Evolutionary conservation across 2,113 vertebrate genomes (phyloP), one percentile per base, ranked within the genome.

Genomic region (Dicerorhinus sumatrensis): DNA sequence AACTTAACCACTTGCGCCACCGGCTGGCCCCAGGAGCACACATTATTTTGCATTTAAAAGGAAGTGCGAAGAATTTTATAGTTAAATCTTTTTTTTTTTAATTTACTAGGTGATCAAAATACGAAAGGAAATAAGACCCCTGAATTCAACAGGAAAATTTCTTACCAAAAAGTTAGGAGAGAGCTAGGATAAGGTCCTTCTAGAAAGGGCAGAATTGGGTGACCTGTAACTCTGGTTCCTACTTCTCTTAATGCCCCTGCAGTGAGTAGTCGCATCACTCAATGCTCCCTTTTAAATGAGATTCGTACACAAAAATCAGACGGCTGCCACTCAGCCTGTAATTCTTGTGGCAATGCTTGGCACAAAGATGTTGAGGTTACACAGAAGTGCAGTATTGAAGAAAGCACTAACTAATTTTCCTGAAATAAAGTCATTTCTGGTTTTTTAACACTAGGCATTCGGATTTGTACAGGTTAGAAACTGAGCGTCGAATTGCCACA

Each of bases 341-440:
- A 72, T 69, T 39, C 16, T 46, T 29, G 48, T 62, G 70, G 89
- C 39, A 13, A 5, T n/a, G 39, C 16, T 48, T 46, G 62, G 69
- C 23, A 2, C 73, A 39, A 29, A 79, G 51, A 86, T 12, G 14
- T 51, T 46, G 17, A 73, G 42, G 23, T 85, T 75, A 31, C 27
- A 1, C 33, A 73, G 48, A 72, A 70, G 79, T 17, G 8, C 29
- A 11, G 20, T 21, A 8, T 23, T 62, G n/a, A 63, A 76, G 60
- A 83, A 90, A 82, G 58, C 87, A 48, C 12, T 46, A 8, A 27
- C 31, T 42, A 0, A 31, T 73, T 82, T 89, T 80, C 27, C 54
- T 76, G 80, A 93, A 89, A 62, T 65, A 36, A 82, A 92, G 27
- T 92, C 54, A 33, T 56, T 73, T 92, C 62, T 96, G 69, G 5